Evolutionary conservation across 2,113 vertebrate species (phyloP).

Genomic region (Chrysemys picta): DNA sequence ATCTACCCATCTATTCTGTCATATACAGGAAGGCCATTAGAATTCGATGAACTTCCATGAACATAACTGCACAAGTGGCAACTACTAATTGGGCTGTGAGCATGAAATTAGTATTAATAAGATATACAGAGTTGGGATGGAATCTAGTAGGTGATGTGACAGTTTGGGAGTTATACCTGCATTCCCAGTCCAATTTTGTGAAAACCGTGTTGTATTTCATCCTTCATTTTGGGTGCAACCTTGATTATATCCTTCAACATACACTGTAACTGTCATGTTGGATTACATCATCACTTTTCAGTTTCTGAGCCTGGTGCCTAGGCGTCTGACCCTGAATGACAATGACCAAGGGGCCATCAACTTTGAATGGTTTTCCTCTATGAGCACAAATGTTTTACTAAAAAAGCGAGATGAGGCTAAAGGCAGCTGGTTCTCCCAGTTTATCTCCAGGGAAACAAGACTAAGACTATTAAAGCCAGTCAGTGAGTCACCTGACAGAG

Average conservation of each 20-base stretch:
- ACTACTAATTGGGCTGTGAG: not conserved
- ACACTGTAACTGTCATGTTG: not conserved
- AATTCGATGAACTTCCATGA: not conserved
- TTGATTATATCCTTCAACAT: not conserved
- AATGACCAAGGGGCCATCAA: not conserved
- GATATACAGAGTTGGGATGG: not conserved
- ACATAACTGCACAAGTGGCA: not conserved
- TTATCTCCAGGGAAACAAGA: not conserved
- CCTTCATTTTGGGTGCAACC: not conserved
- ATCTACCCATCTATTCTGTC: not conserved
- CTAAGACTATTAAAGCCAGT: not conserved
- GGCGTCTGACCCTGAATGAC: not conserved
- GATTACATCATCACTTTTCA: not conserved
- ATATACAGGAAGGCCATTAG: not conserved
- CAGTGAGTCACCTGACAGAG: not conserved
- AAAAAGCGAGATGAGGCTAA: not conserved
- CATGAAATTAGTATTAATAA: not conserved
- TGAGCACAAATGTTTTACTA: not conserved
- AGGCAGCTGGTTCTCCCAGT: not conserved
- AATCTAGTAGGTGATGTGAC: not conserved
- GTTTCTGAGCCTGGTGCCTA: not conserved
- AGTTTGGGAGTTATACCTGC: not conserved
- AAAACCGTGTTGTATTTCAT: fast-evolving
- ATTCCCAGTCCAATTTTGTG: not conserved
- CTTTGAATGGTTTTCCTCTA: not conserved